phyloP scores from a whole-genome alignment of 2,797 vertebrate species.

The Crypturellus tataupa region DNA sequence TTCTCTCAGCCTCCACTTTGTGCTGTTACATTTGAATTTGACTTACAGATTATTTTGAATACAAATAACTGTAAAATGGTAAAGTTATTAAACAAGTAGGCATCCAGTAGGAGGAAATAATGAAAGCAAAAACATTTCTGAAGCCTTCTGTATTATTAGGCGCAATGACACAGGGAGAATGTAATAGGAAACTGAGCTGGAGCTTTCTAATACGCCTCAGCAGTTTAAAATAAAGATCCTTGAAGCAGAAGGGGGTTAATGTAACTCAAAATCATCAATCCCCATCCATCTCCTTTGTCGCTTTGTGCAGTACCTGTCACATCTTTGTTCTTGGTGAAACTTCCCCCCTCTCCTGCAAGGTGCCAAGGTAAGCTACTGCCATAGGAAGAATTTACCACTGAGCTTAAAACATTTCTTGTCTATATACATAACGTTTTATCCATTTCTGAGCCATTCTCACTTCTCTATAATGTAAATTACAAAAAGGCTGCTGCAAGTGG shows the following conservation, averaged over 20 bases:
- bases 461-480: neutral
- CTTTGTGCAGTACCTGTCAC: neutral
- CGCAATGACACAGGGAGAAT: conserved; percentile 62
- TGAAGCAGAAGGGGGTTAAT: conserved; percentile 62
- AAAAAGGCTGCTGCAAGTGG: neutral
- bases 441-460: neutral
- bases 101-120: conserved; percentile 59
- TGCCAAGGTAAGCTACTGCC: neutral
- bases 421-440: neutral
- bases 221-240: conserved; percentile 62
- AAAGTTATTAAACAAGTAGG: conserved; percentile 56
- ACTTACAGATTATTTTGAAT: conserved; percentile 57
- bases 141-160: conserved; percentile 56
- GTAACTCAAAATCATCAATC: conserved; percentile 24
- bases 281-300: conserved; percentile 6
- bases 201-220: conserved; percentile 58
- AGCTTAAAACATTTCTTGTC: neutral
- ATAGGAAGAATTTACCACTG: neutral
- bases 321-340: neutral
- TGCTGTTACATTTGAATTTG: conserved; percentile 40
- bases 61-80: conserved; percentile 59
- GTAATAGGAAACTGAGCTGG: conserved; percentile 64
- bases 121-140: conserved; percentile 59
- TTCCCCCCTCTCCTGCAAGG: neutral
- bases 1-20: conserved; percentile 23